Percentiles rank a stretch among this genome's conserved stretches.
Evolutionary conservation across 2,797 vertebrate species (phyloP).

Genomic region (Thunnus albacares): DNA sequence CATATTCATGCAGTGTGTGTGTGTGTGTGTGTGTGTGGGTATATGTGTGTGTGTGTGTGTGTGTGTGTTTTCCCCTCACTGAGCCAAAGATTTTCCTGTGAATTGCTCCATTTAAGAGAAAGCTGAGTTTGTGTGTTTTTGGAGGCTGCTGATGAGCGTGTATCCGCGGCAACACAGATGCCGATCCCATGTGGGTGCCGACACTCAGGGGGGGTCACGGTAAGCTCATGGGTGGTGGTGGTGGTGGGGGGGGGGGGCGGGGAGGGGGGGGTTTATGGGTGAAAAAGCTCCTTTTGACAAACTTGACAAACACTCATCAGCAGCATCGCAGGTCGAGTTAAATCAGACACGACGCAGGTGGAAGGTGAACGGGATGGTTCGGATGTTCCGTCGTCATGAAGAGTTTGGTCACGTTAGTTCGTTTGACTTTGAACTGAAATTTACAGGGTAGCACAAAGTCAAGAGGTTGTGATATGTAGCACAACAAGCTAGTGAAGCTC

Average conservation of each 20-base stretch:
- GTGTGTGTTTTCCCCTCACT: conserved; percentile 18
- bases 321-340: conserved; percentile 12
- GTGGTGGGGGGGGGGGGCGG: too few species aligned
- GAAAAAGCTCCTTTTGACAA: conserved; percentile 42
- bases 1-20: conserved; percentile 43
- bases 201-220: too few species aligned
- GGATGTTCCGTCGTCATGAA: too few species aligned
- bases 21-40: conserved; percentile 12
- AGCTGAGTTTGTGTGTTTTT: conserved; percentile 6
- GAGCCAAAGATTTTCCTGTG: conserved; percentile 52
- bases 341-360: conserved; percentile 1
- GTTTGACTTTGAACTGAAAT: too few species aligned
- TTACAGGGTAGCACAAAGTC: too few species aligned
- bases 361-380: neutral
- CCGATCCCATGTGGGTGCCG: conserved; percentile 18
- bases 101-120: conserved; percentile 66
- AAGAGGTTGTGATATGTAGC: too few species aligned
- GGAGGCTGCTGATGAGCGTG: conserved; percentile 20
- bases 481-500: too few species aligned
- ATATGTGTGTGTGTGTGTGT: conserved; percentile 35
- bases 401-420: too few species aligned
- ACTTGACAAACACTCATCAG: conserved; percentile 30
- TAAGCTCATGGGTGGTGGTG: too few species aligned
- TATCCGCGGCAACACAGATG: conserved; percentile 33
- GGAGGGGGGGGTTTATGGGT: neutral